Evolutionary conservation across 1,140 invertebrate species (phyloP), one percentile per base, ranked within the genome.

Genomic region (Triops cancriformis): DNA sequence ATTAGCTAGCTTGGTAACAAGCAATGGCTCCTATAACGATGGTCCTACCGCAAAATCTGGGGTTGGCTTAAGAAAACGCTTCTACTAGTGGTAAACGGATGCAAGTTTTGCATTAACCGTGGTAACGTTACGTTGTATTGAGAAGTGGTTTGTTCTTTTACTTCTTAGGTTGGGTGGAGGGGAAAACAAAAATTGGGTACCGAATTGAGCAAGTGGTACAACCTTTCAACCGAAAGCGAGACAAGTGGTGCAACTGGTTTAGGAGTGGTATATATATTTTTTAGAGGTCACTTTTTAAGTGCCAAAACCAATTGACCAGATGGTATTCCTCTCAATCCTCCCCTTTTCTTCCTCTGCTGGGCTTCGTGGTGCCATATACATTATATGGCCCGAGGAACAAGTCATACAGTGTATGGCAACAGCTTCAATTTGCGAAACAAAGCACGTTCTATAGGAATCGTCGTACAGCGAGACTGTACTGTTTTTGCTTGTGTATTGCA

Each of bases 291-390:
- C n/a, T 64, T 64, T 64, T 64, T 64, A 23, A 64, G 51, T 64
- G 51, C n/a, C 51, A 64, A 64, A 64, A 64, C 51, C 51, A 64
- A 64, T 64, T 64, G 51, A 64, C 51, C 51, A 64, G 51, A 64
- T 23, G 51, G 10, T 18, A 64, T 64, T n/a, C 51, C 23, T 64
- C 51, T 64, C 51, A 64, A 64, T n/a, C 14, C 51, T 18, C 6
- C 51, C 0, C n/a, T 23, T 64, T n/a, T 45, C 11, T 18, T 64
- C 23, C 51, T 4, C 51, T 37, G 31, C 31, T 37, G 7, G 2
- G 31, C 31, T 37, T 37, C 51, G 14, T 64, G 43, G 37, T 75
- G 74, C 74, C 23, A 75, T 43, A 31, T 42, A 26, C 31, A 77
- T 77, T 37, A 11, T 41, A 77, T 45, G 23, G 72, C 45, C 76